Evolutionary conservation across 2,113 vertebrate species (phyloP).

Genomic region (Gavia stellata): DNA sequence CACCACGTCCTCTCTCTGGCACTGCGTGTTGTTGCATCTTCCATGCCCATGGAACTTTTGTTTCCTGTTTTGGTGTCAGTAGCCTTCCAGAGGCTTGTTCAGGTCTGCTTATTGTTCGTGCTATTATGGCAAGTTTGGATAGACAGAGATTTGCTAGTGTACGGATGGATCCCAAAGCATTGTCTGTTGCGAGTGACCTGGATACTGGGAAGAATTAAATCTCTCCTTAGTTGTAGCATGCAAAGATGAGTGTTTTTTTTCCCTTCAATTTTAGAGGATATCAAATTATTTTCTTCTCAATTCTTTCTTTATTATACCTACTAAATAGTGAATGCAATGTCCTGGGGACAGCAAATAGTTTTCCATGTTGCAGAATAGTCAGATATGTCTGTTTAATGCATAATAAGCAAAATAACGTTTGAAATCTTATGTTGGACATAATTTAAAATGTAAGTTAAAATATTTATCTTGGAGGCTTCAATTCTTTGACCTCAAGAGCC

Average conservation of each 20-base stretch:
- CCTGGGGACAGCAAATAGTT: background rate
- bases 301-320: background rate
- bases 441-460: background rate
- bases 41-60: rapidly evolving
- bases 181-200: background rate
- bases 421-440: background rate
- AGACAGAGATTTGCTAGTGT: background rate
- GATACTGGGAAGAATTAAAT: background rate
- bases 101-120: rapidly evolving
- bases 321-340: background rate
- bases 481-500: background rate
- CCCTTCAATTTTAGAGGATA: background rate
- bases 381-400: background rate
- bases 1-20: background rate
- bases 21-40: background rate
- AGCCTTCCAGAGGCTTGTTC: background rate
- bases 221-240: rapidly evolving
- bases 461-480: background rate
- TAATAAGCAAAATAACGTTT: background rate
- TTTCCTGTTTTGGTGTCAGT: background rate
- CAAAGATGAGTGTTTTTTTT: rapidly evolving
- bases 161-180: background rate
- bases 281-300: background rate
- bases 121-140: rapidly evolving
- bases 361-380: rapidly evolving